Evolutionary conservation across 2,113 vertebrate species (phyloP).

Genomic region (Malurus elegans): DNA sequence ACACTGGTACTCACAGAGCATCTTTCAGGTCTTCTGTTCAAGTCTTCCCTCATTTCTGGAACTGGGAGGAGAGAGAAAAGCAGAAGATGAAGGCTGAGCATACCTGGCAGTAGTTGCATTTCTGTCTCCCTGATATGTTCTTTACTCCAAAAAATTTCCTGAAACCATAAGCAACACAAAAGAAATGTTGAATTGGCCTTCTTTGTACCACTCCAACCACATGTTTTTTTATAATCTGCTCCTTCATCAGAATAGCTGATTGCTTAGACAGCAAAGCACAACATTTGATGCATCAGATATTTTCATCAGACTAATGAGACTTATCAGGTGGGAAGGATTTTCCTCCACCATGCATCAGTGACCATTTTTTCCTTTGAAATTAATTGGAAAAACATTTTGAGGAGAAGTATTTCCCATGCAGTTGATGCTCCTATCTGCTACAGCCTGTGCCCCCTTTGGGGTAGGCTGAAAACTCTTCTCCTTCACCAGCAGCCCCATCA

Average conservation of each 20-base stretch:
- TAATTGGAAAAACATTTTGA: background rate
- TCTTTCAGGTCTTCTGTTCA: background rate
- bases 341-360: background rate
- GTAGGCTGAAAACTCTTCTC: background rate
- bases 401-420: background rate
- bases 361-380: background rate
- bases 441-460: background rate
- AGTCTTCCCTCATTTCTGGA: background rate
- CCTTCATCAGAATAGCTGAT: background rate
- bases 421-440: background rate
- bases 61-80: background rate
- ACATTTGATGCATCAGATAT: background rate
- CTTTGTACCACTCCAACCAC: background rate
- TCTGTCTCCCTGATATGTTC: background rate
- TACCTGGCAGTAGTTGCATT: background rate
- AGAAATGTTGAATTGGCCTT: background rate
- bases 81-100: background rate
- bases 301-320: background rate
- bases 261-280: background rate
- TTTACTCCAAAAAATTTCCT: background rate
- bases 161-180: background rate
- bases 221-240: background rate
- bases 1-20: background rate
- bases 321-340: background rate
- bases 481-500: accelerated